Evolutionary conservation across 2,113 vertebrate genomes (phyloP).

Genomic region (Scomber japonicus): DNA sequence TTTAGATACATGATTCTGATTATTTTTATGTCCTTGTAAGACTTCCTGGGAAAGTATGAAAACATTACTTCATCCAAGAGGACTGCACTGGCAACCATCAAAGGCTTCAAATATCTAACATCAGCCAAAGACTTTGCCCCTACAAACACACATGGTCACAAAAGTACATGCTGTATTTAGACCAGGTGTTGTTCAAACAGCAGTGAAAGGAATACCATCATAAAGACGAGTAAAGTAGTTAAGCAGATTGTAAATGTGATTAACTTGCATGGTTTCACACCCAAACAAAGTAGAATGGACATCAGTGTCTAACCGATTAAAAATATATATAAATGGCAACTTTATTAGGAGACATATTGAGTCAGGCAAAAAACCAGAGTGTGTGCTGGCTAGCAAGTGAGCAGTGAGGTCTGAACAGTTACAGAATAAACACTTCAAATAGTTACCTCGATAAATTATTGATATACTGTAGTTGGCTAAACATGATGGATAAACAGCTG

Average conservation of each 20-base stretch:
- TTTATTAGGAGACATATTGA: too few species aligned
- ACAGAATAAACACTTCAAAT: too few species aligned
- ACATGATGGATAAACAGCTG: too few species aligned
- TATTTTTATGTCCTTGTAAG: neutral
- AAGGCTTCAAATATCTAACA: neutral
- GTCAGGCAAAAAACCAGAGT: too few species aligned
- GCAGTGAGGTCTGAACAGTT: too few species aligned
- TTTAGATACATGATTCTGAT: too few species aligned
- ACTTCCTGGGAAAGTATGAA: constrained; percentile 22
- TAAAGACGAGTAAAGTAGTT: neutral
- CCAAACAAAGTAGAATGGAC: neutral
- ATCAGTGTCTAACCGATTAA: too few species aligned
- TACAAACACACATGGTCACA: neutral
- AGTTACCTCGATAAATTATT: too few species aligned
- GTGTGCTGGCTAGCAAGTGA: too few species aligned
- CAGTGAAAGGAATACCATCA: constrained; percentile 7
- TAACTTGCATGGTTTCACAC: constrained; percentile 2
- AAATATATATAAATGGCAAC: too few species aligned
- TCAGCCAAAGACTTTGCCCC: constrained; percentile 17
- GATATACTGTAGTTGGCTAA: too few species aligned
- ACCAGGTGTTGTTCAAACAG: constrained; percentile 29
- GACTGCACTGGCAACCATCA: neutral
- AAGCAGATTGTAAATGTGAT: neutral
- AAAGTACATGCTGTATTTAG: neutral
- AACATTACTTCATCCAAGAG: constrained; percentile 31